Base-by-base conservation (phyloP, 2,888 invertebrate genomes). In the Unio pictorum region DNA sequence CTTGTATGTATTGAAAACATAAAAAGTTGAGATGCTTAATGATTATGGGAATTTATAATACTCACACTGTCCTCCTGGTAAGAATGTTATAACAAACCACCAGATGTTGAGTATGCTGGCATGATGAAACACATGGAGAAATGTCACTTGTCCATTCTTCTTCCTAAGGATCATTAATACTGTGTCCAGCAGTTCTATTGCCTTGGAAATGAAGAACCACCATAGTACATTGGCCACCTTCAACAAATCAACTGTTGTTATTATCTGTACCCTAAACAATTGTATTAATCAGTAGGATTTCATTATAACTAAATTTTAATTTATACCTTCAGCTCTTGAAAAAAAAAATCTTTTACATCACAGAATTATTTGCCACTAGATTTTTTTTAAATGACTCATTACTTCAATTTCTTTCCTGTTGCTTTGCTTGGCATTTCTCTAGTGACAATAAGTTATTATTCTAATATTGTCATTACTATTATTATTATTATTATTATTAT, bases 101-200 rank as follows among this genome's bases (percentile, higher is more conserved):
- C 96, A 96, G 69, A 97, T 93, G 5, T 94, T 94, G 89, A 97
- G 95, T 96, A 98, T 98, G 11, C 95, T 95, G 34, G 95, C 95
- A 88, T 98, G 97, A 89, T 98, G 97, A 89, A 96, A 98, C 1
- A 97, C 95, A 86, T 98, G 97, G 6, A 98, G 92, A 91, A 97
- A 96, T 30, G 96, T 95, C 76, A 97, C 91, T 90, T 98, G 97
- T 78, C 94, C 94, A 67, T 95, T 94, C 89, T 97, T 97, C 91
- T 97, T 97, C 69, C 97, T 92, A 71, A 97, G 90, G 78, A 98
- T 95, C 90, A 98, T 97, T 92, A 97, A 95, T 85, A 90, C 84
- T 30, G 90, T 90, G 77, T 90, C 90, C 76, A 86, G 78, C 28
- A 90, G 78, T 69, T 90, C 90, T 56, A 90, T 84, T 45, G 87